Base-by-base conservation (phyloP, 2,113 vertebrate species). In the Oceanodroma tethys region DNA sequence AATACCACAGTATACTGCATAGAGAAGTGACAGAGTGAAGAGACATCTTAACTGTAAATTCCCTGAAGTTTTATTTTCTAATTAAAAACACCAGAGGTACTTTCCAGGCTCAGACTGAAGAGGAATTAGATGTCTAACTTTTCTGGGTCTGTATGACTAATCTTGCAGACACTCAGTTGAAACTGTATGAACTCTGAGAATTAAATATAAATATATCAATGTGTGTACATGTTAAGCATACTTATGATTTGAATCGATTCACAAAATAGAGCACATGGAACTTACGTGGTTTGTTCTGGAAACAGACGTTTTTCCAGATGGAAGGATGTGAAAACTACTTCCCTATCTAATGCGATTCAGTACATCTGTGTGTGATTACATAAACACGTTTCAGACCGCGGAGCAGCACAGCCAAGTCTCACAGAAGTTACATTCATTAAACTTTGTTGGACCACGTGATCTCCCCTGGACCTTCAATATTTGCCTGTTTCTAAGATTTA, bases 281-380 rank as follows among this genome's bases (percentile, higher is more conserved):
- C 38, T 81, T 93, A 60, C 4, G 5, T 16, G 32, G 42, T 52
- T 95, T 95, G 29, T 78, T 91, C 94, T 95, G 55, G 84, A 95
- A 97, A 73, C 53, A 97, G 84, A 68, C 55, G 0, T 76, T 95
- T 93, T 97, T 95, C 94, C 93, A 93, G 48, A 80, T 73, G 75
- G 81, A 92, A 67, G 48, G 86, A 96, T 85, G 40, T 91, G 80
- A 94, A 90, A 87, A 93, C 55, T 90, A 29, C 86, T 95, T 94
- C 72, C 82, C 89, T 85, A 91, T 89, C 90, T 91, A 86, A 84
- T 73, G 72, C 4, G 1, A 87, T 86, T 83, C 55, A 42, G 82
- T 82, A 91, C 93, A 95, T 96, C 96, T 97, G 94, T 59, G 20
- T 90, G 71, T 90, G 91, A 96, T 96, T 96, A 94, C 45, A 88